Percentiles rank a stretch among this genome's conserved stretches.
These are phyloP conservation scores for Podarcis siculus DNA, from an alignment of 2,797 vertebrate genomes.

Conservation along the genomic window DNA sequence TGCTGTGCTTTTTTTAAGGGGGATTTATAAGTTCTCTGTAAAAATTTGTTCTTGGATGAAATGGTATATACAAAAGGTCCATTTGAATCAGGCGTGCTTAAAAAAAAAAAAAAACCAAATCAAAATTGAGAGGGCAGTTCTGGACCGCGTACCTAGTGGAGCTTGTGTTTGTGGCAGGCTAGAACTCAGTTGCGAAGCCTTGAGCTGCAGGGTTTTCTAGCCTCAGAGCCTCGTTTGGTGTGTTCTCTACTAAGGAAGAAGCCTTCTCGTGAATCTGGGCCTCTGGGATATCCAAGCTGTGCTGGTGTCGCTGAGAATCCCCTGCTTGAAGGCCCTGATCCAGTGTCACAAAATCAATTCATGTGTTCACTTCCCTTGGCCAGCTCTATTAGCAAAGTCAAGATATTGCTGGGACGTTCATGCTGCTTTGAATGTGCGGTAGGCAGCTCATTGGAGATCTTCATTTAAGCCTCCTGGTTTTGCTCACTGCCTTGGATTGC, in stretches of 20 bases:
- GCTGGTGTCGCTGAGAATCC: background rate
- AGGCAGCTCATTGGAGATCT: too few species aligned
- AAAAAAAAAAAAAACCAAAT: slow-evolving; percentile 3
- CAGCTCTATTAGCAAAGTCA: too few species aligned
- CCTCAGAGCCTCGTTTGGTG: slow-evolving; percentile 6
- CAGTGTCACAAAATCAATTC: too few species aligned
- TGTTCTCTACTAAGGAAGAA: background rate
- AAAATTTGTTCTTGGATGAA: slow-evolving; percentile 76
- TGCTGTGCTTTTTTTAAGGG: slow-evolving; percentile 54
- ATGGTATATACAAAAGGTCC: slow-evolving; percentile 71
- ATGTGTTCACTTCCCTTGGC: background rate
- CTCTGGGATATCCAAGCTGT: background rate
- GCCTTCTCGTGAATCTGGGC: background rate
- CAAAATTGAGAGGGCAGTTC: slow-evolving; percentile 35
- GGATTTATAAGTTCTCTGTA: slow-evolving; percentile 73
- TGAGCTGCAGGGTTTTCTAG: slow-evolving; percentile 16
- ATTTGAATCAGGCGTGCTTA: slow-evolving; percentile 57
- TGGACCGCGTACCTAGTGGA: slow-evolving; percentile 34
- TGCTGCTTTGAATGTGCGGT: background rate
- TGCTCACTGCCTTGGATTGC: background rate
- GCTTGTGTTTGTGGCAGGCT: background rate
- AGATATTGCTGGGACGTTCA: too few species aligned
- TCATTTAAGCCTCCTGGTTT: background rate
- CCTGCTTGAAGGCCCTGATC: background rate
- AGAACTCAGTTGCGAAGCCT: background rate